A percentile compares a stretch with the other conserved stretches of the same genome.
Evolutionary conservation across 30 jellyfish, hydroid and myxozoan genomes (phyloP).

Genomic region (Aurelia sp.): DNA sequence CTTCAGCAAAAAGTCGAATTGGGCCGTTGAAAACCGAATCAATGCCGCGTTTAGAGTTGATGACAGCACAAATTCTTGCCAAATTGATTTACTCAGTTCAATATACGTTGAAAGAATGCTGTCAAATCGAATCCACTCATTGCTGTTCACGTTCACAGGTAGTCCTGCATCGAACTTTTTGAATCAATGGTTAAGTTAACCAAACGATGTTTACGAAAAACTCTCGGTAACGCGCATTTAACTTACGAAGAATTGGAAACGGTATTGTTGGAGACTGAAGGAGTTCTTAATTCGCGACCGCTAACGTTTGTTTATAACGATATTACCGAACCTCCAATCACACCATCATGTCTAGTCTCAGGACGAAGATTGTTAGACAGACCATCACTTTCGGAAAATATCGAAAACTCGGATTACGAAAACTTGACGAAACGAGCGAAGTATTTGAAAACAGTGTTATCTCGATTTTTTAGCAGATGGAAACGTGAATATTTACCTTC

Average conservation of each 20-base stretch:
- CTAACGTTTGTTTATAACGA: constrained; percentile 23
- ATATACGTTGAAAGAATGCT: not conserved
- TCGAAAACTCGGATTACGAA: not conserved
- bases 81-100: not conserved
- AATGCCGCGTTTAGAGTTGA: constrained; percentile 36
- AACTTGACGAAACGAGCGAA: constrained; percentile 3
- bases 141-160: constrained; percentile 46
- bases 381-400: constrained; percentile 3
- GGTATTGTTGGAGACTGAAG: constrained; percentile 5
- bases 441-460: constrained; percentile 7
- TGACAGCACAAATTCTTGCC: constrained; percentile 26
- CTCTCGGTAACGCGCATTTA: constrained; percentile 27
- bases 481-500: not conserved
- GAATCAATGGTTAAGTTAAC: constrained; percentile 42
- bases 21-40: constrained; percentile 26
- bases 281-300: constrained; percentile 51
- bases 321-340: constrained; percentile 13
- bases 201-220: constrained; percentile 37
- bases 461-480: constrained; percentile 19
- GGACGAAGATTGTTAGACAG: constrained; percentile 6
- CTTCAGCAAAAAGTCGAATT: constrained; percentile 11
- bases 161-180: constrained; percentile 30
- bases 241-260: constrained; percentile 18
- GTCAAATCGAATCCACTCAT: too few relatives aligned
- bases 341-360: constrained; percentile 53